Percentiles rank a stretch among this genome's conserved stretches.
These are phyloP conservation scores for Dryococelus australis DNA, from an alignment of 2,888 invertebrate species.

Conservation along the genomic window DNA sequence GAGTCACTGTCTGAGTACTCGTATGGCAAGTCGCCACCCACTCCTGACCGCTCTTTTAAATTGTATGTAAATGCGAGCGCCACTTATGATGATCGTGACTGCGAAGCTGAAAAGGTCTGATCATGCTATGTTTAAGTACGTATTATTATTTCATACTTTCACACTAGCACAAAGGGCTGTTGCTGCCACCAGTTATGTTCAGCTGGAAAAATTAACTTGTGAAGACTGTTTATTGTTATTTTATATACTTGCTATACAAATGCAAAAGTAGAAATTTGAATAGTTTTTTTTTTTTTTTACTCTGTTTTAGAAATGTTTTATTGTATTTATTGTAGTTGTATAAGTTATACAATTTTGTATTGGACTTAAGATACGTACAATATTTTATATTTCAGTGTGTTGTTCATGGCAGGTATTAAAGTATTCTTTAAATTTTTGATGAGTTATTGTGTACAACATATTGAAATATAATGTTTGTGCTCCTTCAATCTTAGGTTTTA, in stretches of 20 bases:
- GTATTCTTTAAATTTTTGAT: too few relatives aligned
- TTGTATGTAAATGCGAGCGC: background rate
- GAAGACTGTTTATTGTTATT: slow-evolving; percentile 2
- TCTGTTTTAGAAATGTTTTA: background rate
- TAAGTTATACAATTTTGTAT: background rate
- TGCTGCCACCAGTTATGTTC: background rate
- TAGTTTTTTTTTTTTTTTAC: background rate
- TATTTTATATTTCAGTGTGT: too few relatives aligned
- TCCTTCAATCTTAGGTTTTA: too few relatives aligned
- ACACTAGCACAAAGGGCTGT: background rate
- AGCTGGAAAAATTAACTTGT: background rate
- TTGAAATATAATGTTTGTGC: too few relatives aligned
- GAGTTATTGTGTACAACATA: too few relatives aligned
- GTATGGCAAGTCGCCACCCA: background rate
- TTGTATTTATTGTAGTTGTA: background rate
- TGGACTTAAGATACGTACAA: too few relatives aligned
- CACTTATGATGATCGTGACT: background rate
- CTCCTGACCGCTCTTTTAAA: background rate
- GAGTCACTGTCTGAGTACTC: background rate
- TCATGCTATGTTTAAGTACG: background rate
- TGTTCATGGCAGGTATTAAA: too few relatives aligned
- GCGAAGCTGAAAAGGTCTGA: slow-evolving; percentile 8
- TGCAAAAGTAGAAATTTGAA: background rate
- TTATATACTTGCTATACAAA: background rate
- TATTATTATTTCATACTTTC: background rate